phyloP scores from a whole-genome alignment of 1,140 invertebrate genomes.

The Chrysoperla carnea region DNA sequence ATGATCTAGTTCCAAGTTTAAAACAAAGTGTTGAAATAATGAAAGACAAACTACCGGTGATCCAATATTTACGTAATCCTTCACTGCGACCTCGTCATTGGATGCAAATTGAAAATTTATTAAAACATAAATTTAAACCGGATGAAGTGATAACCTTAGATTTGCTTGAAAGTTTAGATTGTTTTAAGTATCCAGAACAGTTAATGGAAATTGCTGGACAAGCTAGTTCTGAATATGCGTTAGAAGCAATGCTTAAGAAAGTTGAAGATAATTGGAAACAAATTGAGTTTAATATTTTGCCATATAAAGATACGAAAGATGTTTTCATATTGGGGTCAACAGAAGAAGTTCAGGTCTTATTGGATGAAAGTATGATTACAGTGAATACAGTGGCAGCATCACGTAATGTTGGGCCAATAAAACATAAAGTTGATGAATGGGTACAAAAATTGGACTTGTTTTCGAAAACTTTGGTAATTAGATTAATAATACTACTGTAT shows the following conservation, averaged over 20 bases:
- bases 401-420: conserved; percentile 65
- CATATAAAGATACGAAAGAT: conserved; percentile 64
- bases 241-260: conserved; percentile 62
- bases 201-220: conserved; percentile 67
- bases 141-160: conserved; percentile 45
- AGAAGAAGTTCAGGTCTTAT: conserved; percentile 62
- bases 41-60: conserved; percentile 56
- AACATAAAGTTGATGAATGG: conserved; percentile 66
- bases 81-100: conserved; percentile 60
- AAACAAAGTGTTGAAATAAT: conserved; percentile 59
- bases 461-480: conserved; percentile 45
- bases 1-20: conserved; percentile 53
- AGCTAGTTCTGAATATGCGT: conserved; percentile 65
- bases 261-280: conserved; percentile 68
- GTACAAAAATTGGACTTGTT: conserved; percentile 52
- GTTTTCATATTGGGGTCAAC: conserved; percentile 63
- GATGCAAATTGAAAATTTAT: conserved; percentile 56
- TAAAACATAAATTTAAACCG: conserved; percentile 50
- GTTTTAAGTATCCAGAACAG: conserved; percentile 50
- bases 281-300: conserved; percentile 56
- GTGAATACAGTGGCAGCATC: conserved; percentile 72
- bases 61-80: conserved; percentile 57
- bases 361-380: conserved; percentile 76
- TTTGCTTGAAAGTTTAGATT: conserved; percentile 47
- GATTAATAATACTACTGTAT: neutral